A percentile compares a stretch with the other conserved stretches of the same genome.
Evolutionary conservation across 2,888 invertebrate species (phyloP).

Genomic region (Tinea pellionella): DNA sequence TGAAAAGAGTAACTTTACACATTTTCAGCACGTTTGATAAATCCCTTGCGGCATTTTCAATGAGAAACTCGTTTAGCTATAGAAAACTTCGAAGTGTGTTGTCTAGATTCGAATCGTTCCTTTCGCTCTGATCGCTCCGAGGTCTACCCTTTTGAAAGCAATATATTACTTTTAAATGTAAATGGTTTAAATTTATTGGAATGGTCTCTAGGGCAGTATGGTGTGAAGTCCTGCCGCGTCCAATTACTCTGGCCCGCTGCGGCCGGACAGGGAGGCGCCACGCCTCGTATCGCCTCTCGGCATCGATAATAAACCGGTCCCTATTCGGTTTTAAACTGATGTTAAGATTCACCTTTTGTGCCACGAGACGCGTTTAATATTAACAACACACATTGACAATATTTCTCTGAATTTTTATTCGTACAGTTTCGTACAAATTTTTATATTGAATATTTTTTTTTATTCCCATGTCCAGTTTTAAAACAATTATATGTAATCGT

Average conservation of each 20-base stretch:
- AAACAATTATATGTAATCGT: neutral
- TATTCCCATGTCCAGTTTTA: neutral
- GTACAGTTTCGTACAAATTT: too few species aligned
- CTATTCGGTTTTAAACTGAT: neutral
- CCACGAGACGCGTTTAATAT: neutral
- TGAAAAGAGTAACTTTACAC: too few species aligned
- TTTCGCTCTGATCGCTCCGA: neutral
- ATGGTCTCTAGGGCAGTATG: constrained; percentile 23
- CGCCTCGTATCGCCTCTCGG: constrained; percentile 60
- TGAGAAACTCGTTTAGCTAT: too few species aligned
- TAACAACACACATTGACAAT: neutral
- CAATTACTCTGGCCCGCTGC: constrained; percentile 61
- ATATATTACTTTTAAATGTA: constrained; percentile 11
- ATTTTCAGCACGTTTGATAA: too few species aligned
- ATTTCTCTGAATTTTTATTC: too few species aligned
- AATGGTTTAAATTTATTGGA: constrained; percentile 14
- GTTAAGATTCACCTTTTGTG: neutral
- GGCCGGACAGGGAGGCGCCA: constrained; percentile 55
- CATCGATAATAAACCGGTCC: constrained; percentile 64
- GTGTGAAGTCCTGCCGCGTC: constrained; percentile 67
- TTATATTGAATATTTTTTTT: too few species aligned
- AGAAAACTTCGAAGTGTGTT: too few species aligned
- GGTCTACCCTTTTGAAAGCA: constrained; percentile 1
- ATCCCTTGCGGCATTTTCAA: too few species aligned
- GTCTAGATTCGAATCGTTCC: neutral